These are phyloP conservation scores for Malurus melanocephalus DNA, from an alignment of 2,113 vertebrate genomes.

Conservation along the genomic window DNA sequence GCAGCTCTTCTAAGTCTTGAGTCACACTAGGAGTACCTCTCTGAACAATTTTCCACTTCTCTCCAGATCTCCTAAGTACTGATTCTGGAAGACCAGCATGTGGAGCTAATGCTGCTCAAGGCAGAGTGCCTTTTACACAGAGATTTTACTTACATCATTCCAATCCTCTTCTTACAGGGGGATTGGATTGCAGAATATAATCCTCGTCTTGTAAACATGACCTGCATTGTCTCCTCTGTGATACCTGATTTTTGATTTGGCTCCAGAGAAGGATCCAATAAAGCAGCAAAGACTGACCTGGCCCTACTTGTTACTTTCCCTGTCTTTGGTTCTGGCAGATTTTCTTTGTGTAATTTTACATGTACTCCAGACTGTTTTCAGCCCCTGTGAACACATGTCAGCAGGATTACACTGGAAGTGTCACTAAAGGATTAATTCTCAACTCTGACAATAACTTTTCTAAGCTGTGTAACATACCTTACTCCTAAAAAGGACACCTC, in stretches of 20 bases:
- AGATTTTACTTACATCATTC: not conserved
- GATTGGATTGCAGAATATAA: not conserved
- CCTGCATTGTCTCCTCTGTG: not conserved
- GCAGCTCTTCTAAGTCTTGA: not conserved
- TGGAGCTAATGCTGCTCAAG: not conserved
- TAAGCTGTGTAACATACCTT: not conserved
- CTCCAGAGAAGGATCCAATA: not conserved
- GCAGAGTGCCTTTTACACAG: not conserved
- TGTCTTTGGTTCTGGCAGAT: not conserved
- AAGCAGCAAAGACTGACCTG: not conserved
- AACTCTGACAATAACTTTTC: not conserved
- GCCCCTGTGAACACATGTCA: not conserved
- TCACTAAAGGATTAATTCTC: constrained; percentile 5
- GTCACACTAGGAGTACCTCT: not conserved
- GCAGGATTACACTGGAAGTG: not conserved
- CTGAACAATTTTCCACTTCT: not conserved
- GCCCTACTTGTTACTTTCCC: not conserved
- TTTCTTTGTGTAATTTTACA: not conserved
- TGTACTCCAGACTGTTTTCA: not conserved
- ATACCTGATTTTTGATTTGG: not conserved
- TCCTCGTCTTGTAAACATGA: not conserved
- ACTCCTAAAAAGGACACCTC: not conserved
- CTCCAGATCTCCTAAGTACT: not conserved
- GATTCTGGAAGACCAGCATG: not conserved
- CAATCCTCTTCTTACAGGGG: not conserved